phyloP scores from a whole-genome alignment of 2,888 invertebrate genomes.

The Marasmarcha lunaedactyla region DNA sequence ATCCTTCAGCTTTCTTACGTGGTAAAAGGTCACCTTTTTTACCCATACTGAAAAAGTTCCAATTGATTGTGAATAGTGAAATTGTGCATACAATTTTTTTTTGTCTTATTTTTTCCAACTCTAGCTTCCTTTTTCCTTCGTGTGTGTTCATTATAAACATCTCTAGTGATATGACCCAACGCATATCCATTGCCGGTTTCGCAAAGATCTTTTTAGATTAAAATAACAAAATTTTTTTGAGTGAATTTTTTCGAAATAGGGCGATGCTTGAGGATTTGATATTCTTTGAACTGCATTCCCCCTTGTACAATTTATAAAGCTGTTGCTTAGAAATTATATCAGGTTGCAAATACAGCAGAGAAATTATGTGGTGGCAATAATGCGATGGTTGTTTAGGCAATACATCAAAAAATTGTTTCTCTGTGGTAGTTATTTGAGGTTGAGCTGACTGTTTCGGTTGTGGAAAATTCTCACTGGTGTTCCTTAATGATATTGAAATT shows the following conservation, averaged over 20 bases:
- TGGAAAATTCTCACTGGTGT: slow-evolving; percentile 7
- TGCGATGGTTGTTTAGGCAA: not conserved
- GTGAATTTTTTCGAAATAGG: slow-evolving; percentile 10
- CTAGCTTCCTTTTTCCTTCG: no score
- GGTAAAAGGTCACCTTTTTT: no score
- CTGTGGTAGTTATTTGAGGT: not conserved
- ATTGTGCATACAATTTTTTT: slow-evolving; percentile 10
- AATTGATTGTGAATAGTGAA: slow-evolving; percentile 13
- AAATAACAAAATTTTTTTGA: slow-evolving; percentile 6
- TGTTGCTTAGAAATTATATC: slow-evolving; percentile 12
- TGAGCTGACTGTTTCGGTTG: slow-evolving; percentile 8
- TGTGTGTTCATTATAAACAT: slow-evolving; percentile 10
- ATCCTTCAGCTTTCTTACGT: no score
- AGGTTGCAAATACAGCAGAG: slow-evolving; percentile 11
- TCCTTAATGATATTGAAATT: no score
- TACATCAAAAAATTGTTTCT: not conserved
- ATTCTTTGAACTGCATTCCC: slow-evolving; percentile 9
- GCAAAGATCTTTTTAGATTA: slow-evolving; percentile 10
- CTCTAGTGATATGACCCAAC: slow-evolving; percentile 11
- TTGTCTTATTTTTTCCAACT: slow-evolving; percentile 12
- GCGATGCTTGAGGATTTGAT: slow-evolving; percentile 9
- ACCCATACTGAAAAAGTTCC: no score
- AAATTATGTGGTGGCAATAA: slow-evolving; percentile 6
- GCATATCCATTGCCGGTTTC: slow-evolving; percentile 10
- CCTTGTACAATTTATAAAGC: slow-evolving; percentile 12